Conservation (phyloP, 2,113 vertebrate species). For the Phodopus roborovskii region DNA sequence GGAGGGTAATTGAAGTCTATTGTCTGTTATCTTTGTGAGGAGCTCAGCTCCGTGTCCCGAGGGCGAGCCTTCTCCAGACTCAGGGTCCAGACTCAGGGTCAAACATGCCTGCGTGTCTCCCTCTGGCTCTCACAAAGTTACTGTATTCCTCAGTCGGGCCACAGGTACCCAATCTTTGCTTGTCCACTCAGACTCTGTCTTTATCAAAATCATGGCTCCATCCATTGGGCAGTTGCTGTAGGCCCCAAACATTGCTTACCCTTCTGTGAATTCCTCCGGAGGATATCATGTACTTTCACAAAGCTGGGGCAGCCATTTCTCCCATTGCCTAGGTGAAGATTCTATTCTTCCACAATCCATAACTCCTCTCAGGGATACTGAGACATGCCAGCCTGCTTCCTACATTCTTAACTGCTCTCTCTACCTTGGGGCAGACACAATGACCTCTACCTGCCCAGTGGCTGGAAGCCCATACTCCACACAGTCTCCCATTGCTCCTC, state of each 20-base stretch:
- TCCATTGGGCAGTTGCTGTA: not conserved
- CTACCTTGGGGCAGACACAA: accelerated
- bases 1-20: not conserved
- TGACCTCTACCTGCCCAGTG: accelerated
- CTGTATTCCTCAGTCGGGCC: not conserved
- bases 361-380: accelerated
- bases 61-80: too few species aligned
- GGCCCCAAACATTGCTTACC: accelerated
- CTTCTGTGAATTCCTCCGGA: not conserved
- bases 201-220: not conserved
- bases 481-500: not conserved
- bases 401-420: too few species aligned
- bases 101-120: not conserved
- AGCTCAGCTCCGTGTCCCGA: not conserved
- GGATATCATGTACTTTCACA: accelerated
- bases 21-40: not conserved
- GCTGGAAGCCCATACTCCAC: not conserved
- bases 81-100: not conserved
- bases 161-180: too few species aligned
- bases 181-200: not conserved
- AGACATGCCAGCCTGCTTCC: not conserved
- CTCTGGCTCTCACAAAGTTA: not conserved
- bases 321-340: not conserved
- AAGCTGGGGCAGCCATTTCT: not conserved
- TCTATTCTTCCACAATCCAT: not conserved